A percentile compares a stretch with the other conserved stretches of the same genome.
phyloP scores from a whole-genome alignment of 2,888 invertebrate species.

The Andrena bucephala region DNA sequence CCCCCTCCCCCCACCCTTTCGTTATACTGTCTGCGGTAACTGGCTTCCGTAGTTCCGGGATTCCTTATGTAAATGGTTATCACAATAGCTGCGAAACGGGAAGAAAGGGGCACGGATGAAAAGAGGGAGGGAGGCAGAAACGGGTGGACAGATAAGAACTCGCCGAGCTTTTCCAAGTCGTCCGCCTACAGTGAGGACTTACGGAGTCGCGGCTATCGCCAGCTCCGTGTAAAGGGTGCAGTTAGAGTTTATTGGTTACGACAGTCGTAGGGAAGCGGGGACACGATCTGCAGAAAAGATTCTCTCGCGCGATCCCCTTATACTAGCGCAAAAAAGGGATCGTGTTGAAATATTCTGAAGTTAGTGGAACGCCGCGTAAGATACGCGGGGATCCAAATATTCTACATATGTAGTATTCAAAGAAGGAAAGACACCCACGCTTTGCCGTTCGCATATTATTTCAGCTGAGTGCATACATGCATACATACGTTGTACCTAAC shows the following conservation, averaged over 20 bases:
- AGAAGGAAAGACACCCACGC: too few relatives aligned
- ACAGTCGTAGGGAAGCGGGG: conserved; percentile 53
- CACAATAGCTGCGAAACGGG: conserved; percentile 78
- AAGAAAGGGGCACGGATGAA: conserved; percentile 12
- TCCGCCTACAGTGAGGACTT: conserved; percentile 64
- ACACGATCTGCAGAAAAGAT: conserved; percentile 63
- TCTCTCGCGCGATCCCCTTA: conserved; percentile 47
- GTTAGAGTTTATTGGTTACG: conserved; percentile 77
- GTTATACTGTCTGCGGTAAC: conserved; percentile 69
- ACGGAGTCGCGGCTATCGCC: conserved; percentile 72
- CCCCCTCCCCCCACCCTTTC: conserved; percentile 4
- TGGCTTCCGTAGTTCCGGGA: conserved; percentile 74
- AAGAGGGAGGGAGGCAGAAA: conserved; percentile 43
- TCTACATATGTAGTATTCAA: too few relatives aligned
- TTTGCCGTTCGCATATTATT: too few relatives aligned
- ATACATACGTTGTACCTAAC: too few relatives aligned
- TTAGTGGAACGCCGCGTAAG: not conserved
- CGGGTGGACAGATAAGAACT: conserved; percentile 72
- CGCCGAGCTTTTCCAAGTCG: conserved; percentile 74
- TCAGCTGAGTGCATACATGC: too few relatives aligned
- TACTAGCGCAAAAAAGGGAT: conserved; percentile 21
- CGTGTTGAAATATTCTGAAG: conserved; percentile 33
- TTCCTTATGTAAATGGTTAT: conserved; percentile 81
- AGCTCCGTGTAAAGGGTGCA: conserved; percentile 75
- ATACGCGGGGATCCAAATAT: not conserved